Evolutionary conservation across 2,888 invertebrate genomes (phyloP), one percentile per base, ranked within the genome.

Genomic region (Serrognathus titanus): DNA sequence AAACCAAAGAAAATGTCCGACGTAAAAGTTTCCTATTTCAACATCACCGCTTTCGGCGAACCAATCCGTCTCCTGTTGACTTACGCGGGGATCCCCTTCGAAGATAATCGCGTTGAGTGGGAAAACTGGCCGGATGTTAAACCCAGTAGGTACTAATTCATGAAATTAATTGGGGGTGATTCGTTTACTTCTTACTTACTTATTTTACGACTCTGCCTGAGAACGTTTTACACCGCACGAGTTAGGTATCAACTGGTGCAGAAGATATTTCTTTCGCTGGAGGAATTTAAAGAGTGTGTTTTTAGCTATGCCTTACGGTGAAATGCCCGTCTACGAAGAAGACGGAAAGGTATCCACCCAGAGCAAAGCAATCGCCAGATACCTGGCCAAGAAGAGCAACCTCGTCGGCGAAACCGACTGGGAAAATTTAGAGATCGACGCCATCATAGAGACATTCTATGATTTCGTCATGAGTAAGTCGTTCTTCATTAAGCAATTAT

Each of bases 271-370:
- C n/a, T n/a, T n/a, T n/a, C n/a, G n/a, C n/a, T n/a, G n/a, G n/a
- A n/a, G n/a, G n/a, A n/a, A n/a, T n/a, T n/a, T n/a, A n/a, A 31
- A 31, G 6, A 31, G 6, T 31, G 2, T 31, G 6, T 38, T 53
- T 48, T 40, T 70, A 85, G 79, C 77, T 51, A 83, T 80, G 76
- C 85, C 85, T 39, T 85, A 83, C 68, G 85, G 85, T 0, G 83
- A 84, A 69, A 71, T 84, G 59, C 87, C 87, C 0, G 72, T 85
- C 0, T 65, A 87, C 48, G 83, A 83, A 72, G 75, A 86, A 1
- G 83, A 85, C 59, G 86, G 85, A 7, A 84, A 85, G 69, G 68
- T 75, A 62, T 74, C 82, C 59, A 78, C 81, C 9, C 87, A 87
- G 70, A 83, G 83, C 16, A 53, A 74, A 1, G 81, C 86, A 5